These are phyloP conservation scores for Crax fasciolata DNA, from an alignment of 2,797 vertebrate genomes.

Conservation along the genomic window DNA sequence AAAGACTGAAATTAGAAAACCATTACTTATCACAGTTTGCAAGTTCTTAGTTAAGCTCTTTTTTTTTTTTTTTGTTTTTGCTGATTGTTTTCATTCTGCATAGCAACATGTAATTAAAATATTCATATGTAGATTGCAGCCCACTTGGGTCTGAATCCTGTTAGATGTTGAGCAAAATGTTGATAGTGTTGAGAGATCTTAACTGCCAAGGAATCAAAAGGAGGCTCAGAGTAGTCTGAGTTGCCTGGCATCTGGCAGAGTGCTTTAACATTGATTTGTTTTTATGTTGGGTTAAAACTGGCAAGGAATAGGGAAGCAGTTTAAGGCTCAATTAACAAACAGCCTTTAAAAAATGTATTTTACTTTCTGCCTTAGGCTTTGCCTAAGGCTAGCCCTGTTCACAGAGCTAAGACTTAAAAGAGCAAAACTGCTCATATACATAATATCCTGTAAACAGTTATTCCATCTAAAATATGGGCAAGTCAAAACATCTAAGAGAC, in stretches of 20 bases:
- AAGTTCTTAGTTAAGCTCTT: not conserved
- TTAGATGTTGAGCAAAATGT: slow-evolving; percentile 32
- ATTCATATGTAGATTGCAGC: slow-evolving; percentile 25
- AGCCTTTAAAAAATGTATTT: slow-evolving; percentile 66
- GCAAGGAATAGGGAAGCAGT: slow-evolving; percentile 43
- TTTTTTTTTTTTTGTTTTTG: not conserved
- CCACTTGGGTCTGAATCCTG: not conserved
- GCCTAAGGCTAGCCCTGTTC: slow-evolving; percentile 46
- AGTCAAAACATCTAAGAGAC: not conserved
- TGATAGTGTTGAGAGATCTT: not conserved
- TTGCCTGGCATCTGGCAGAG: slow-evolving; percentile 21
- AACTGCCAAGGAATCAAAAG: slow-evolving; percentile 6
- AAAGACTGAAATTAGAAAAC: slow-evolving; percentile 12
- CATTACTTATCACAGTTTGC: not conserved
- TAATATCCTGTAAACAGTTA: slow-evolving; percentile 2
- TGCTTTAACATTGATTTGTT: slow-evolving; percentile 60
- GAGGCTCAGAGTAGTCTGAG: not conserved
- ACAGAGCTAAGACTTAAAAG: slow-evolving; percentile 33
- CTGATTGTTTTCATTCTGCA: slow-evolving; percentile 29
- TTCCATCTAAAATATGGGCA: not conserved
- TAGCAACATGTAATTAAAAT: slow-evolving; percentile 47
- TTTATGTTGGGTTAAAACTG: slow-evolving; percentile 46
- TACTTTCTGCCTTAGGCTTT: slow-evolving; percentile 60
- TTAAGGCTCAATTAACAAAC: slow-evolving; percentile 68
- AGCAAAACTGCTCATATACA: slow-evolving; percentile 2